A percentile compares a stretch with the other conserved stretches of the same genome.
These are phyloP conservation scores for Phengaris alcon DNA, from an alignment of 2,888 invertebrate species.

Conservation along the genomic window DNA sequence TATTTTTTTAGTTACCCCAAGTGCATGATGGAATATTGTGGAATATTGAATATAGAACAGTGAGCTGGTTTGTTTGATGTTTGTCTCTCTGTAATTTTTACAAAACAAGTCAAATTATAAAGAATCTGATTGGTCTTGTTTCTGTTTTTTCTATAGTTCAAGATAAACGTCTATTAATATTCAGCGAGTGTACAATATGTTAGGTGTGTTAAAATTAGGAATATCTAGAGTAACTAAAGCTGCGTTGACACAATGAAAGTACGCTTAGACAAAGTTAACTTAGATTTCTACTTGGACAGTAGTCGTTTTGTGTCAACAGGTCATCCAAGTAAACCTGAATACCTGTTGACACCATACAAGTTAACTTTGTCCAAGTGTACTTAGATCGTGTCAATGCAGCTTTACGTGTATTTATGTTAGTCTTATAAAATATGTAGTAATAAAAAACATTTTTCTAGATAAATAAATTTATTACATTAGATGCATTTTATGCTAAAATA, in stretches of 20 bases:
- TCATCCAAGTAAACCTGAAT: too few species aligned
- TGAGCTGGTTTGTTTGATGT: background rate
- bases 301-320: too few species aligned
- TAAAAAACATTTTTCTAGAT: background rate
- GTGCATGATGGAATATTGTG: background rate
- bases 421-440: background rate
- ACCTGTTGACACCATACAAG: too few species aligned
- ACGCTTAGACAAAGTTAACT: too few species aligned
- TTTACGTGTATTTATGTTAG: background rate
- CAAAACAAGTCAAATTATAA: background rate
- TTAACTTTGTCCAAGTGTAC: too few species aligned
- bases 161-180: background rate
- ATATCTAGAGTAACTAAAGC: background rate
- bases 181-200: background rate
- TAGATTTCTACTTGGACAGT: too few species aligned
- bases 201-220: background rate
- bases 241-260: too few species aligned
- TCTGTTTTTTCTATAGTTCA: background rate
- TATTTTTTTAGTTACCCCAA: constrained; percentile 8
- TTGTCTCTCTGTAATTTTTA: background rate
- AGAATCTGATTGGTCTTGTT: background rate
- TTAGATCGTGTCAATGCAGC: too few species aligned
- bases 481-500: constrained; percentile 11
- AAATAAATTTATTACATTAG: constrained; percentile 7
- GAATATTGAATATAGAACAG: background rate